Conservation (phyloP, 37 sponge, comb jelly and placozoan genomes). For the Crambe crambe region DNA sequence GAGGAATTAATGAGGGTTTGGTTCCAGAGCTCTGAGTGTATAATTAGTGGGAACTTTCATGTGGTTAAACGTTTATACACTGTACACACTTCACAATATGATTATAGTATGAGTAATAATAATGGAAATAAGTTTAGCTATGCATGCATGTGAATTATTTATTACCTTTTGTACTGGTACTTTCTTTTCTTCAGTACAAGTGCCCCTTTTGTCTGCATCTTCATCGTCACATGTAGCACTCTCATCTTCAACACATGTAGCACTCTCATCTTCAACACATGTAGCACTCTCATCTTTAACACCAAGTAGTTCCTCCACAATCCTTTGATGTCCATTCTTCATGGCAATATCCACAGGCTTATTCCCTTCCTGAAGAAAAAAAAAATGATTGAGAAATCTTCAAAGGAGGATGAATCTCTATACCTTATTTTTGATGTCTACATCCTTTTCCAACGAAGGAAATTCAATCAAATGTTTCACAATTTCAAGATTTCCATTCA, state of each 20-base stretch:
- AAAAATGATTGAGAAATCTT: not conserved
- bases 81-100: too few species aligned
- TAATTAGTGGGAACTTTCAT: too few species aligned
- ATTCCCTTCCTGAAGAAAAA: not conserved
- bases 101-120: too few species aligned
- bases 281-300: not conserved
- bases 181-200: not conserved
- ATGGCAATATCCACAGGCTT: not conserved
- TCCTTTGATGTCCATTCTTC: not conserved
- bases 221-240: not conserved
- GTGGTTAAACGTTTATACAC: too few species aligned
- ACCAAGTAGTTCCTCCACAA: not conserved
- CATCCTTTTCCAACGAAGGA: not conserved
- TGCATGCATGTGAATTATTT: too few species aligned
- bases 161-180: too few species aligned
- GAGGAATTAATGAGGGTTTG: too few species aligned
- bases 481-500: not conserved
- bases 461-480: not conserved
- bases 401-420: too few species aligned
- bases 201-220: not conserved
- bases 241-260: too few species aligned
- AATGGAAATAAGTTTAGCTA: too few species aligned
- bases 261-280: too few species aligned
- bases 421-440: not conserved
- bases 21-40: too few species aligned